phyloP scores from a whole-genome alignment of 2,888 invertebrate genomes.

The Ametastegia equiseti region DNA sequence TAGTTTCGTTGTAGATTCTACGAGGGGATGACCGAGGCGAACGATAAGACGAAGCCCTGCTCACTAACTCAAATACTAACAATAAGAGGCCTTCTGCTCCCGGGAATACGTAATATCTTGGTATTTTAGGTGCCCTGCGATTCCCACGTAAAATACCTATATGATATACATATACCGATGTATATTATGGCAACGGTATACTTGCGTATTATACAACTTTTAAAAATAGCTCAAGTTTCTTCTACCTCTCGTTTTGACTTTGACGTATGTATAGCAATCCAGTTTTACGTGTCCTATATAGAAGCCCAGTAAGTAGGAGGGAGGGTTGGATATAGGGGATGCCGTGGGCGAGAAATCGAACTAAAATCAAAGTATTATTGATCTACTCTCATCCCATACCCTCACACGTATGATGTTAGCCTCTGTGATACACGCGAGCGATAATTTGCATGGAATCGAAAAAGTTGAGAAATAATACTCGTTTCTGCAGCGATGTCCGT shows the following conservation, averaged over 20 bases:
- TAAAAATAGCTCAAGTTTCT: not conserved
- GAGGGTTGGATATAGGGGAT: no score
- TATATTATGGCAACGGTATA: no score
- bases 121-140: not conserved
- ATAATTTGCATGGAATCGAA: no score
- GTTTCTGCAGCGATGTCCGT: no score
- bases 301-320: not conserved
- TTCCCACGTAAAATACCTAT: not conserved
- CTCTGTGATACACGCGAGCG: not conserved
- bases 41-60: slow-evolving; percentile 25
- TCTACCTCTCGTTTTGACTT: not conserved
- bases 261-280: not conserved
- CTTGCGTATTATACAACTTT: not conserved
- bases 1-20: slow-evolving; percentile 9
- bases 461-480: no score
- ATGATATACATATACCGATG: no score
- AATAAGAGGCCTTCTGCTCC: not conserved
- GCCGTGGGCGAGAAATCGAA: not conserved
- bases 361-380: slow-evolving; percentile 3
- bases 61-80: not conserved
- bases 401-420: not conserved
- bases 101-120: not conserved
- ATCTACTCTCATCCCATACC: not conserved
- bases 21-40: not conserved
- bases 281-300: not conserved